phyloP scores from a whole-genome alignment of 2,888 invertebrate species.

The Therioaphis trifolii region DNA sequence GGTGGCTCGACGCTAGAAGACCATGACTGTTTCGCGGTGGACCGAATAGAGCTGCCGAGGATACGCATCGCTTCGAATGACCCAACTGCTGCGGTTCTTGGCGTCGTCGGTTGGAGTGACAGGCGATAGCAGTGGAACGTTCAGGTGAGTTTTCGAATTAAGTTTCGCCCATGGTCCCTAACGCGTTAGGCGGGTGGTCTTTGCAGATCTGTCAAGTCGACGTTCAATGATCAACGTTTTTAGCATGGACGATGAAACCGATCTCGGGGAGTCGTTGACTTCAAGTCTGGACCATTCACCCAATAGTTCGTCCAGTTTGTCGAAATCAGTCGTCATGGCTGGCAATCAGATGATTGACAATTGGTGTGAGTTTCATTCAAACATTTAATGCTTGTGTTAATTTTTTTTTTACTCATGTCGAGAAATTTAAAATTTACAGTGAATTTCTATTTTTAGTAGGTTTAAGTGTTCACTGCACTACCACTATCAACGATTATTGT shows the following conservation, averaged over 20 bases:
- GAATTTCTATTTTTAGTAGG: constrained; percentile 43
- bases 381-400: not conserved
- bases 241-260: constrained; percentile 58
- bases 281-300: constrained; percentile 33
- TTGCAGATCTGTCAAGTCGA: not conserved
- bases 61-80: not conserved
- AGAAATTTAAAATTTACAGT: not conserved
- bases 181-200: not conserved
- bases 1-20: not conserved
- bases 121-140: not conserved
- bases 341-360: constrained; percentile 51
- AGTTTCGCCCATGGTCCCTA: not conserved
- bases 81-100: not conserved
- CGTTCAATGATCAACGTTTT: constrained; percentile 31
- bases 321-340: constrained; percentile 34
- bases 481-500: constrained; percentile 57
- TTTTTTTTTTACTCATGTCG: too few species aligned
- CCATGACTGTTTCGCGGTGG: not conserved
- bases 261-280: constrained; percentile 39
- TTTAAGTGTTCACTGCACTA: constrained; percentile 64
- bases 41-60: not conserved
- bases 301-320: constrained; percentile 27
- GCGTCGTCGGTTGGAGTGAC: not conserved
- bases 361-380: constrained; percentile 43
- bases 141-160: not conserved